These are phyloP conservation scores for Nomada lathburiana DNA, from an alignment of 2,888 invertebrate genomes.

Conservation along the genomic window DNA sequence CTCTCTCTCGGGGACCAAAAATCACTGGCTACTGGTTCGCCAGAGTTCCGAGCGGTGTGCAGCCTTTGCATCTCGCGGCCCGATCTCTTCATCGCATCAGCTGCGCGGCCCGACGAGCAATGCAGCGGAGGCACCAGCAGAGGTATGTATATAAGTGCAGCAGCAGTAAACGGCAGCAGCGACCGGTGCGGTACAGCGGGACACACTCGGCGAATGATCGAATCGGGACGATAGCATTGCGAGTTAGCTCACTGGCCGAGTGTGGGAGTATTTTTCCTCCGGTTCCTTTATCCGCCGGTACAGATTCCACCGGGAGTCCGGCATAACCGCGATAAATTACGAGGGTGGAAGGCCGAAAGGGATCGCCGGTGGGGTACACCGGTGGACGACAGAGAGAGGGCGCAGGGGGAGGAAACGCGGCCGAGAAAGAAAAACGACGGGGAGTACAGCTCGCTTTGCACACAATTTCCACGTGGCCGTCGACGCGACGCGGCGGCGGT, in stretches of 20 bases:
- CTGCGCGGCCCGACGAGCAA: neutral
- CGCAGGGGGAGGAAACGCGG: slow-evolving; percentile 11
- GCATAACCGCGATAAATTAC: slow-evolving; percentile 75
- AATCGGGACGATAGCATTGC: slow-evolving; percentile 70
- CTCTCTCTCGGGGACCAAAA: slow-evolving; percentile 9
- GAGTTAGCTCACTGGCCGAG: slow-evolving; percentile 6
- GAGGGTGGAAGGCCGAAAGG: slow-evolving; percentile 72
- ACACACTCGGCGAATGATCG: slow-evolving; percentile 57
- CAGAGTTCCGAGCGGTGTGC: slow-evolving; percentile 15
- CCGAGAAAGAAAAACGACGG: slow-evolving; percentile 58
- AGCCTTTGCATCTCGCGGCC: slow-evolving; percentile 62
- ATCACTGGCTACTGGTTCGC: neutral
- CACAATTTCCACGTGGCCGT: slow-evolving; percentile 77
- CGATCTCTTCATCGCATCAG: slow-evolving; percentile 71
- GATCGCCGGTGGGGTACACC: slow-evolving; percentile 15
- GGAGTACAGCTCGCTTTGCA: slow-evolving; percentile 74
- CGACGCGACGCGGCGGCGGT: slow-evolving; percentile 60
- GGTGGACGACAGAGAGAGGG: slow-evolving; percentile 9
- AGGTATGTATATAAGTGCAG: neutral
- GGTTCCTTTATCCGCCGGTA: slow-evolving; percentile 61
- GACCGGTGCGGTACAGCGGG: neutral
- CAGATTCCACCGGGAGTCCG: slow-evolving; percentile 64
- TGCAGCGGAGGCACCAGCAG: neutral
- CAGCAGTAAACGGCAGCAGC: neutral
- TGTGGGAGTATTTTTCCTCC: slow-evolving; percentile 53